Percentiles rank a stretch among this genome's conserved stretches.
Evolutionary conservation across 2,113 vertebrate genomes (phyloP).

Genomic region (Pterophyllum scalare): DNA sequence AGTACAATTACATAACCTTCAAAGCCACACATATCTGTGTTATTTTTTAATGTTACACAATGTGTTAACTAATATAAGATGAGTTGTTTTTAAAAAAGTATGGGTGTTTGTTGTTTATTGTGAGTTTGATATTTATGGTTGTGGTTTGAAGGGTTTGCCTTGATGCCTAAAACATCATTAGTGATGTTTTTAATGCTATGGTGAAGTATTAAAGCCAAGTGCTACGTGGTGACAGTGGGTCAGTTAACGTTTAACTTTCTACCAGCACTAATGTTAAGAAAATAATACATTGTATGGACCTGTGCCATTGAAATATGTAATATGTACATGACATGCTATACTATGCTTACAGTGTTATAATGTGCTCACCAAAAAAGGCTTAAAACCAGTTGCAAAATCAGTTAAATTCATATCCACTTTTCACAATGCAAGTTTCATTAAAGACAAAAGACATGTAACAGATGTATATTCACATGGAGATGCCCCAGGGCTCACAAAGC

Average conservation of each 20-base stretch:
- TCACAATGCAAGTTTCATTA: background rate
- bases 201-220: background rate
- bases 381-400: background rate
- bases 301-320: background rate
- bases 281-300: background rate
- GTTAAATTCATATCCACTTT: conserved; percentile 43
- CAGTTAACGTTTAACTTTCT: conserved; percentile 34
- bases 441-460: background rate
- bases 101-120: background rate
- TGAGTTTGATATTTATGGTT: conserved; percentile 7
- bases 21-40: background rate
- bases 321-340: background rate
- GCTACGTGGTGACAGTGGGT: background rate
- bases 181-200: background rate
- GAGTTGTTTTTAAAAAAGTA: background rate
- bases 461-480: background rate
- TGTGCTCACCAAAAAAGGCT: background rate
- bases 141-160: background rate
- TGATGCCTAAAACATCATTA: background rate
- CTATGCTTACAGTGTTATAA: background rate
- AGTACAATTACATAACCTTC: too few relatives aligned
- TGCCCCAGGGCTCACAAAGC: background rate
- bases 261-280: background rate
- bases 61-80: background rate
- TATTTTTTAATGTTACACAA: background rate